Base-by-base conservation (phyloP, 2,113 vertebrate species). In the Cryptomyrus ogoouensis region DNA sequence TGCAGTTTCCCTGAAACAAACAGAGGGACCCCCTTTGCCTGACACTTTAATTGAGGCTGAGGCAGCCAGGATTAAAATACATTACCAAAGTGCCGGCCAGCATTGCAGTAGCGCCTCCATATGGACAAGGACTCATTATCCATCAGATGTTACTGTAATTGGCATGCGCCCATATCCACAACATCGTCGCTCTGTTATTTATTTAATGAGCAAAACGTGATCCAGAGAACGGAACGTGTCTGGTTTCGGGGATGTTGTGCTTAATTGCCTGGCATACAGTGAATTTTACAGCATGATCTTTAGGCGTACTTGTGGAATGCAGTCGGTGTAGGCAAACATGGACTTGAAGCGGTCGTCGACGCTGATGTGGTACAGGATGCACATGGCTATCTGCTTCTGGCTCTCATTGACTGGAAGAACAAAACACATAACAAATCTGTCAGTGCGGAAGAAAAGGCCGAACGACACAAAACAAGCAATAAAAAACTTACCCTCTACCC, bases 361-460 rank as follows among this genome's bases (percentile, higher is more conserved):
- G 91, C 96, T 97, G 92, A 97, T 96, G 91, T 97, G 97, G 91
- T 97, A 97, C 77, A 97, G 95, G 91, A 97, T 96, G 90, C 96
- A 97, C 94, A 97, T 96, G 39, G 97, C 96, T 91, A 98, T 95
- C 95, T 97, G 98, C 91, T 96, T 97, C 95, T 99, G 98, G 94
- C 89, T 97, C 95, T 99, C 98, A 91, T 98, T 98, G 93, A 96
- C 98, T 98, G 94, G 86, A 93, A 94, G 90, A 53, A 58, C 90
- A 93, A 80, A 62, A 88, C 17, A n/a, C 62, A 66, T 13, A 84
- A 84, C 83, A 47, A 24, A 12, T 66, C 15, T 58, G 52, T 31
- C 19, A 21, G 10, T 44, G 35, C 7, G 56, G 42, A 31, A 46
- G 44, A 58, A 35, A 66, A 90, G 24, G 74, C 35, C 83, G 80